phyloP scores from a whole-genome alignment of 2,797 vertebrate species.

The Phaenicophaeus curvirostris region DNA sequence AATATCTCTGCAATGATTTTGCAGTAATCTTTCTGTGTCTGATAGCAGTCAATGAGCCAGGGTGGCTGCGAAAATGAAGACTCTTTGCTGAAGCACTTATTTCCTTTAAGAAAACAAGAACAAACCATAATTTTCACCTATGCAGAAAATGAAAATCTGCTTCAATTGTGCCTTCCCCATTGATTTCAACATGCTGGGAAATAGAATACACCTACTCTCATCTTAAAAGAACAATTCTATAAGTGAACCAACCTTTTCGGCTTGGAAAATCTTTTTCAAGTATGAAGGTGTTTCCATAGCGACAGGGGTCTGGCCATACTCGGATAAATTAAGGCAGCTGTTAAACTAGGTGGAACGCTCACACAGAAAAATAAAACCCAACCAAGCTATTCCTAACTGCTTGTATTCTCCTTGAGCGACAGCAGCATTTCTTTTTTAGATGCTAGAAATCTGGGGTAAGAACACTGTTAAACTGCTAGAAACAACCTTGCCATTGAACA shows the following conservation, averaged over 20 bases:
- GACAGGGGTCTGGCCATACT: conserved; percentile 22
- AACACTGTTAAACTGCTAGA: background rate
- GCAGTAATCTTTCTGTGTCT: background rate
- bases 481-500: background rate
- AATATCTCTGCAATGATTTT: background rate
- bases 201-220: background rate
- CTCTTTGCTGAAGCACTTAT: background rate
- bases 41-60: background rate
- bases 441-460: background rate
- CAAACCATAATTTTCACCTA: background rate
- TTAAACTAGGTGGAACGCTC: background rate
- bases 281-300: conserved; percentile 48
- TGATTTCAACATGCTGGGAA: conserved; percentile 35
- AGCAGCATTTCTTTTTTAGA: background rate
- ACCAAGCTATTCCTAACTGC: background rate
- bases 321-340: background rate
- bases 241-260: background rate
- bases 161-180: conserved; percentile 2
- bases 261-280: conserved; percentile 23
- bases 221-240: conserved; percentile 9
- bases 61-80: background rate
- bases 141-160: conserved; percentile 13
- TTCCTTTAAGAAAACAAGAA: conserved; percentile 1
- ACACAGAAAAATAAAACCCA: background rate
- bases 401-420: background rate